Percentiles rank a stretch among this genome's conserved stretches.
These are phyloP conservation scores for Minunthozetes semirufus DNA, from an alignment of 2,888 invertebrate species.

Conservation along the genomic window DNA sequence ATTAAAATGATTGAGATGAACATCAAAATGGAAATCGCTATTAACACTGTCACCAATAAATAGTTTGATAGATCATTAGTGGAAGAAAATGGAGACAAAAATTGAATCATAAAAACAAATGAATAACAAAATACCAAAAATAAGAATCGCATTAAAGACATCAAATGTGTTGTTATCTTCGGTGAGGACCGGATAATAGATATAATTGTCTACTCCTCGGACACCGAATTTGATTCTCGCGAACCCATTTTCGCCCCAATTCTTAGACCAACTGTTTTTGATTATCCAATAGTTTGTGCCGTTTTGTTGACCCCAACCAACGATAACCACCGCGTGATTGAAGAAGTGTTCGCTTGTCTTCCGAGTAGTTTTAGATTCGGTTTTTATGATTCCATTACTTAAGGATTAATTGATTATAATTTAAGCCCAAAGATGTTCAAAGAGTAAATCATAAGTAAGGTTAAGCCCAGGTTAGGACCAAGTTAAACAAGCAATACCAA, in stretches of 20 bases:
- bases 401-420: background rate
- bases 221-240: background rate
- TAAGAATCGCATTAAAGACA: background rate
- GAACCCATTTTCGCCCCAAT: constrained; percentile 25
- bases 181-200: constrained; percentile 19
- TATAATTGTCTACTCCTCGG: constrained; percentile 5
- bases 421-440: too few relatives aligned
- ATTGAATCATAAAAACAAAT: background rate
- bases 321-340: constrained; percentile 27
- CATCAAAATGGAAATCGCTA: background rate
- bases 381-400: background rate
- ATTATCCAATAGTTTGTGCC: constrained; percentile 28
- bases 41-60: background rate
- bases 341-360: background rate
- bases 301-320: constrained; percentile 28
- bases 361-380: too few relatives aligned
- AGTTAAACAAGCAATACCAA: too few relatives aligned
- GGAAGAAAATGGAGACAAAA: background rate
- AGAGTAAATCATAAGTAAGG: too few relatives aligned
- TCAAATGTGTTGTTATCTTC: background rate
- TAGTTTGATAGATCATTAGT: background rate
- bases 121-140: background rate
- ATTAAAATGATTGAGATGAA: background rate
- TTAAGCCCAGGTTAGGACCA: too few relatives aligned
- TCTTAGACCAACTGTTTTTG: constrained; percentile 25